A percentile compares a stretch with the other conserved stretches of the same genome.
Evolutionary conservation across 2,888 invertebrate species (phyloP).

Genomic region (Lepidonotus clava): DNA sequence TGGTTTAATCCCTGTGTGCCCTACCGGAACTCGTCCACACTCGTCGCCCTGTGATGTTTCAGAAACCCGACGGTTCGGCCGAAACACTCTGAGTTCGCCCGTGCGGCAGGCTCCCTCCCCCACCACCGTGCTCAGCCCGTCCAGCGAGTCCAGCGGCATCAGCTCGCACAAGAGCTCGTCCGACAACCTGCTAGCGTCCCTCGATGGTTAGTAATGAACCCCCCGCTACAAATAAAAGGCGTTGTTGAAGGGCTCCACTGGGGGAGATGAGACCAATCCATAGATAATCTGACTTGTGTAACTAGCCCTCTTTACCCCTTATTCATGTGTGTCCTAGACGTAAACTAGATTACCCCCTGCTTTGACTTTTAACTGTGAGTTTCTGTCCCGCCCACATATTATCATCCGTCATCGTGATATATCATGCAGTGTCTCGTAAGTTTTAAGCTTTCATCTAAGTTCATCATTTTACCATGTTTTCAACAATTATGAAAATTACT

Average conservation of each 20-base stretch:
- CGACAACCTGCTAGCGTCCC: slow-evolving; percentile 81
- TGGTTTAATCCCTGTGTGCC: neutral
- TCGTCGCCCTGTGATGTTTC: slow-evolving; percentile 26
- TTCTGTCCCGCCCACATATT: too few species aligned
- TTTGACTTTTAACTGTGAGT: neutral
- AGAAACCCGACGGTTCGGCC: slow-evolving; percentile 60
- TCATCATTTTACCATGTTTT: too few species aligned
- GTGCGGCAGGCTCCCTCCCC: slow-evolving; percentile 48
- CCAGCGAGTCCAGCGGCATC: slow-evolving; percentile 92
- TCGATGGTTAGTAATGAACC: slow-evolving; percentile 76
- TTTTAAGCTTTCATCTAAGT: too few species aligned
- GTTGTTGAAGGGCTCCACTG: too few species aligned
- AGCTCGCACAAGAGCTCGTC: slow-evolving; percentile 95
- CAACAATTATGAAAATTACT: too few species aligned
- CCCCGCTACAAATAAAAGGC: neutral
- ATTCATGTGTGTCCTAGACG: slow-evolving; percentile 25
- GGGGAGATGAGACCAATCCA: too few species aligned
- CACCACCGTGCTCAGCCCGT: slow-evolving; percentile 70
- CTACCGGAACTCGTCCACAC: neutral
- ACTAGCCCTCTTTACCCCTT: neutral
- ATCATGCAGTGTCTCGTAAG: too few species aligned
- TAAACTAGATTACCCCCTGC: slow-evolving; percentile 11
- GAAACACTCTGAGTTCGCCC: slow-evolving; percentile 53
- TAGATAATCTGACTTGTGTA: neutral
- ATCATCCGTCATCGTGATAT: too few species aligned